A percentile compares a stretch with the other conserved stretches of the same genome.
These are phyloP conservation scores for Prionailurus bengalensis DNA, from an alignment of 2,113 vertebrate species.

Conservation along the genomic window DNA sequence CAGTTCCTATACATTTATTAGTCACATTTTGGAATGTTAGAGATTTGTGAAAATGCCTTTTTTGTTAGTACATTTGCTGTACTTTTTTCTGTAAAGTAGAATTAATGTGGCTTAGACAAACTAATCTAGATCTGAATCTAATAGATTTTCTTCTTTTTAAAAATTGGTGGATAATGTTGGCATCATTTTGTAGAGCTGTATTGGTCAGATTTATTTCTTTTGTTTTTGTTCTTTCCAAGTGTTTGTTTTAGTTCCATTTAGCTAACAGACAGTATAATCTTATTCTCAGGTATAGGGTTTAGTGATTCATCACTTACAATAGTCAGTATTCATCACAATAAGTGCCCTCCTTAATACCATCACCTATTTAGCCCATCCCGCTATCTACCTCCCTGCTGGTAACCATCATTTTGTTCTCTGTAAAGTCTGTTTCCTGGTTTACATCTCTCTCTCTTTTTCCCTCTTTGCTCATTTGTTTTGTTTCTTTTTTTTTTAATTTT, in stretches of 20 bases:
- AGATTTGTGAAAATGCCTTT: neutral
- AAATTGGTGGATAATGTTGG: neutral
- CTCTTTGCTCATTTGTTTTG: no score
- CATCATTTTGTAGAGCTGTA: neutral
- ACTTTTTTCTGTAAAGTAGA: neutral
- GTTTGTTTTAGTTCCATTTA: neutral
- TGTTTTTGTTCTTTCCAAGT: neutral
- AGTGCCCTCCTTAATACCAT: neutral
- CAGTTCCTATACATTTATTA: neutral
- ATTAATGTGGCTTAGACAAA: neutral
- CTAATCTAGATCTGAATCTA: slow-evolving; percentile 11
- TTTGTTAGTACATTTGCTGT: neutral
- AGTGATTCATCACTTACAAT: neutral
- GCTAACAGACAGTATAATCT: neutral
- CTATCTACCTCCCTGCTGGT: neutral
- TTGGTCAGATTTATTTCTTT: neutral
- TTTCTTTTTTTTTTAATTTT: no score
- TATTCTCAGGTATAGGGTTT: neutral
- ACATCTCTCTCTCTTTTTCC: no score
- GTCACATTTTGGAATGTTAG: slow-evolving; percentile 40
- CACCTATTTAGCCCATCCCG: neutral
- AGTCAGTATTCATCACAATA: neutral
- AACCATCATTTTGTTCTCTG: neutral
- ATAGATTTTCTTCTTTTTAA: slow-evolving; percentile 23
- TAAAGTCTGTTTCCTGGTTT: neutral